Base-by-base conservation (phyloP, 2,113 vertebrate genomes). In the Chrysemys picta region DNA sequence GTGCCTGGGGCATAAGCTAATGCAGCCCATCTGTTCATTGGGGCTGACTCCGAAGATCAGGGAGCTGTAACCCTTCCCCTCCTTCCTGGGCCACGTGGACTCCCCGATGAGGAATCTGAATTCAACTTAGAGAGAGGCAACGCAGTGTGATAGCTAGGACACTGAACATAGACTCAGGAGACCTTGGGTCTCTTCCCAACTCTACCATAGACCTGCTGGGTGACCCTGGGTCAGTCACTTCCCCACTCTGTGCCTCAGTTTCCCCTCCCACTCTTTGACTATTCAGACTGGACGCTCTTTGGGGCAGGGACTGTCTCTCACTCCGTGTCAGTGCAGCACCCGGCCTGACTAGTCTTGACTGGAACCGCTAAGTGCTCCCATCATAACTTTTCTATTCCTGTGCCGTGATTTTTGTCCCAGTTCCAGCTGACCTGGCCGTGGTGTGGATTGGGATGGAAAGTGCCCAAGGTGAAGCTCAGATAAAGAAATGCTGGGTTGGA, bases 401-500 rank as follows among this genome's bases (percentile, higher is more conserved):
- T n/a, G 35, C 65, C 4, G 3, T 21, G 17, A 69, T 21, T 21
- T 62, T 69, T 21, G 16, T n/a, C 21, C 72, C 72, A 25, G 38
- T 38, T 45, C 38, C 38, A 10, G 38, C 38, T 42, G 38, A 11
- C 38, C 22, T 75, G 22, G 1, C 2, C 0, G 0, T 3, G 1
- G 69, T 8, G 16, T 0, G 1, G 75, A 76, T 56, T 65, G 89
- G 82, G 90, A 93, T 85, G 0, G 1, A 82, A 87, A 82, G 21
- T 50, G 47, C 65, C 35, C 0, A 5, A 8, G 29, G 52, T 69
- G 22, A 75, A 75, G 38, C 16, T n/a, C 24, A 75, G 69, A 10
- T 75, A 75, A 75, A 79, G 76, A 49, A 79, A 31, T 4, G 1
- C 12, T 4, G 76, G 25, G 7, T 6, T 45, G 4, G 21, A 29